Conservation (phyloP, 2,888 invertebrate genomes). For the Drosophila differens region DNA sequence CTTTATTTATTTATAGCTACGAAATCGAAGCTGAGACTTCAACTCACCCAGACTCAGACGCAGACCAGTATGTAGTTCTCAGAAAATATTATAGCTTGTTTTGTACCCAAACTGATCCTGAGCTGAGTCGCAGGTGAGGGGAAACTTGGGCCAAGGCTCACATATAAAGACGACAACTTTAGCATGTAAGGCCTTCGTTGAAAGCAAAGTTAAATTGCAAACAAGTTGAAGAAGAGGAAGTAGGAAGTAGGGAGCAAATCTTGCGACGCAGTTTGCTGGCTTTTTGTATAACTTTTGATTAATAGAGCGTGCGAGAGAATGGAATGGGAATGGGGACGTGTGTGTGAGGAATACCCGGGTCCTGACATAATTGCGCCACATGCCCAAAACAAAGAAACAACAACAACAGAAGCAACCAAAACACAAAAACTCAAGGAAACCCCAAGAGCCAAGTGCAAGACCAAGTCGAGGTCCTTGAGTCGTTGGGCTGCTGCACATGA, state of each 20-base stretch:
- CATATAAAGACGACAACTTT: constrained; percentile 42
- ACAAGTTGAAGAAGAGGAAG: constrained; percentile 39
- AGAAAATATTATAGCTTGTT: constrained; percentile 70
- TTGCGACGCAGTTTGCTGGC: constrained; percentile 67
- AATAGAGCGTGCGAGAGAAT: constrained; percentile 60
- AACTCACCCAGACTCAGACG: background rate
- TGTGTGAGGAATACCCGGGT: constrained; percentile 20
- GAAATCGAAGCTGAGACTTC: constrained; percentile 39
- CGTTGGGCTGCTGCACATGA: constrained; percentile 60
- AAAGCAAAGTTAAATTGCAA: constrained; percentile 72
- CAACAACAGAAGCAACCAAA: constrained; percentile 2
- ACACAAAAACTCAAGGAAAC: constrained; percentile 5
- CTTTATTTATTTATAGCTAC: constrained; percentile 73
- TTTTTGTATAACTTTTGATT: constrained; percentile 77
- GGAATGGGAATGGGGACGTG: background rate
- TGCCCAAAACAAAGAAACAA: constrained; percentile 43
- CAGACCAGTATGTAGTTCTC: constrained; percentile 44
- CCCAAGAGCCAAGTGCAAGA: constrained; percentile 36
- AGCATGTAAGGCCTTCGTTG: constrained; percentile 47
- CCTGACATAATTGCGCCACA: constrained; percentile 72
- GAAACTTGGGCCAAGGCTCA: background rate
- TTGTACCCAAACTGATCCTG: constrained; percentile 28
- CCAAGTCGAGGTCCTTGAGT: constrained; percentile 19
- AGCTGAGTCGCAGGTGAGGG: background rate
- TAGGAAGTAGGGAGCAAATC: constrained; percentile 21